A percentile compares a stretch with the other conserved stretches of the same genome.
Evolutionary conservation across 2,113 vertebrate species (phyloP).

Genomic region (Bambusicola thoracicus): DNA sequence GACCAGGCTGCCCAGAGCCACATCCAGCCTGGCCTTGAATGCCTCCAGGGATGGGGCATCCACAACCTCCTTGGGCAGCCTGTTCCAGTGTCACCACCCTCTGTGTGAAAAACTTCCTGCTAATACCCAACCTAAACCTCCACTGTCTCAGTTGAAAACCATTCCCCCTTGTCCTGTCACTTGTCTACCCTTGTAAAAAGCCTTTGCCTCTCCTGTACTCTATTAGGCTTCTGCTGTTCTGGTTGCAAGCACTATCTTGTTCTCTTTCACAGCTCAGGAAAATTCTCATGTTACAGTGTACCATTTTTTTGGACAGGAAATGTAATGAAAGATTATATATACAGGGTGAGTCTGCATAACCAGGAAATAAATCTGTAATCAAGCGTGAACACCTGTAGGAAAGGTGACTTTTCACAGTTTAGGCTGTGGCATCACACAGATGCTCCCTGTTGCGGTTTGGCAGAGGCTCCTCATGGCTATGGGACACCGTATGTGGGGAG

Average conservation of each 20-base stretch:
- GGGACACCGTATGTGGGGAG: too few relatives aligned
- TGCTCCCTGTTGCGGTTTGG: rapidly evolving
- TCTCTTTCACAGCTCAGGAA: not conserved
- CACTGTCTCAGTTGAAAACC: too few relatives aligned
- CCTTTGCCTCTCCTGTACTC: not conserved
- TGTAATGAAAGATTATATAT: not conserved
- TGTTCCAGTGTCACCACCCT: too few relatives aligned
- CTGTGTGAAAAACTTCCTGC: too few relatives aligned
- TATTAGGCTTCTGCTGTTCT: not conserved
- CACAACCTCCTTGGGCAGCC: too few relatives aligned
- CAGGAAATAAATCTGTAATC: not conserved
- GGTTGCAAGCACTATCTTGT: not conserved
- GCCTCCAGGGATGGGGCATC: too few relatives aligned
- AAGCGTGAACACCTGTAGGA: not conserved
- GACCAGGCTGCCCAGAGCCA: too few relatives aligned
- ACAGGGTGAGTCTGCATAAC: not conserved
- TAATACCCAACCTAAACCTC: too few relatives aligned
- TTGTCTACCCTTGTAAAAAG: too few relatives aligned
- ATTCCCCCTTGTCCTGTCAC: too few relatives aligned
- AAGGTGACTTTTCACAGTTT: not conserved
- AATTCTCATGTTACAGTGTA: not conserved
- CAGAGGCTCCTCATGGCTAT: not conserved
- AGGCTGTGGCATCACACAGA: not conserved
- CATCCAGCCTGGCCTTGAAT: too few relatives aligned
- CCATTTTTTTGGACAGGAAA: not conserved